Base-by-base conservation (phyloP, 2,113 vertebrate species). In the Shinisaurus crocodilurus region DNA sequence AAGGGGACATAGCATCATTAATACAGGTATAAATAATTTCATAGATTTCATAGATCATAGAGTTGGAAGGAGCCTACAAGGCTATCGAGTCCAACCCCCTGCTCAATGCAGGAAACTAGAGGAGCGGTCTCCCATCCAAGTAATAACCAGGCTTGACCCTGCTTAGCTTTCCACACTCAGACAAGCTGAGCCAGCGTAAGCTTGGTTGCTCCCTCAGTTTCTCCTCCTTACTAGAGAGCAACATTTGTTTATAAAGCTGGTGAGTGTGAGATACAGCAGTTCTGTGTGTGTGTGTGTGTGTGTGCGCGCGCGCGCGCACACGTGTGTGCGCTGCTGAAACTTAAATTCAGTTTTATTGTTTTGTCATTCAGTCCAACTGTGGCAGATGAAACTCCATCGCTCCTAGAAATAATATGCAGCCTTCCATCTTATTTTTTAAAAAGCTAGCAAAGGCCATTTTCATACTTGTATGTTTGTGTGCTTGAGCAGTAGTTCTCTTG, bases 401-500 rank as follows among this genome's bases (percentile, higher is more conserved):
- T 34, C 34, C n/a, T 81, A 48, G 16, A 18, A 54, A 18, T 82
- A 70, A 20, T 40, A 48, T 76, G 18, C 79, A 88, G 16, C 2
- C 3, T 76, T 83, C 25, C 6, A 67, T 50, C 57, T 29, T 54
- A 2, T 25, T 86, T 74, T 80, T 80, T 75, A 3, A 67, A 48
- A 23, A 20, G 13, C 67, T 67, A 5, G 40, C 80, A 54, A 80
- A 90, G 6, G 84, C 8, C 2, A 32, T 93, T 83, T 72, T 76
- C 90, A 0, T 65, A 1, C 48, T 37, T 12, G 87, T 85, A 16
- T 27, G 60, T 69, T 7, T 43, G 27, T 90, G 43, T 63, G 63
- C 23, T 85, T 85, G 48, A 85, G 16, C 74, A 37, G 45, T 45
- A 3, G 15, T 92, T 81, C 91, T 67, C 81, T 91, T 95, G 93